These are phyloP conservation scores for Scomber scombrus DNA, from an alignment of 2,113 vertebrate species.

Conservation along the genomic window DNA sequence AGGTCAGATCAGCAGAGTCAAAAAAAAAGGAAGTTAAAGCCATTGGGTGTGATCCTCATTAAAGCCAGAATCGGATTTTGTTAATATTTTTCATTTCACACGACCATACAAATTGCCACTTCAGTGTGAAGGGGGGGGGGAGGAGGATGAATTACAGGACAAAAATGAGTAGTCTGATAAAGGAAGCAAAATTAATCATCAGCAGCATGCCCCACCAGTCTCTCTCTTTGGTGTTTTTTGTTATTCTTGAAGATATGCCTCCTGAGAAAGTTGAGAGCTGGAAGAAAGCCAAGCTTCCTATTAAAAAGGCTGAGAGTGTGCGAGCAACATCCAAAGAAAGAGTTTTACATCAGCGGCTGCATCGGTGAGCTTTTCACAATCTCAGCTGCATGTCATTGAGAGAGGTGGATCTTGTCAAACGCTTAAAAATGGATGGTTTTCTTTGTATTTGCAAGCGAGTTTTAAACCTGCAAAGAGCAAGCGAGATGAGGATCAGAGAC, in stretches of 20 bases:
- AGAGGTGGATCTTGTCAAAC: conserved; percentile 37
- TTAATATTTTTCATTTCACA: conserved; percentile 19
- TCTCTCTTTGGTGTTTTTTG: conserved; percentile 22
- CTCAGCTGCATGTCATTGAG: not conserved
- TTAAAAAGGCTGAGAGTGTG: conserved; percentile 22
- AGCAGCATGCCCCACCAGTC: not conserved
- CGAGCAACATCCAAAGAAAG: conserved; percentile 19
- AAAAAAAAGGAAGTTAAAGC: not conserved
- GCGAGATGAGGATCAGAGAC: conserved; percentile 7
- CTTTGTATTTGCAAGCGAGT: conserved; percentile 42
- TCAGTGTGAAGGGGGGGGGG: not conserved
- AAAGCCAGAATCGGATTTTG: conserved; percentile 4
- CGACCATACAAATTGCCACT: not conserved
- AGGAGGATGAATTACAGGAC: conserved; percentile 1
- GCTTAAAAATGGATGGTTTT: conserved; percentile 34
- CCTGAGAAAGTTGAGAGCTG: conserved; percentile 26
- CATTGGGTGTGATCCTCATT: not conserved
- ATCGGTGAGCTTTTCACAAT: conserved; percentile 38
- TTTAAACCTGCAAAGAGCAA: conserved; percentile 49
- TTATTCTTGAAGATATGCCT: conserved; percentile 32
- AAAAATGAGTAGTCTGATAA: conserved; percentile 9
- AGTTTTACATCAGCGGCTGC: not conserved
- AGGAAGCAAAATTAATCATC: conserved; percentile 37
- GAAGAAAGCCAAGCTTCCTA: conserved; percentile 21
- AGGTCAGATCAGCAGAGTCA: not conserved